Evolutionary conservation across 1,140 invertebrate genomes (phyloP), one percentile per base, ranked within the genome.

Genomic region (Melipona quadrifasciata): DNA sequence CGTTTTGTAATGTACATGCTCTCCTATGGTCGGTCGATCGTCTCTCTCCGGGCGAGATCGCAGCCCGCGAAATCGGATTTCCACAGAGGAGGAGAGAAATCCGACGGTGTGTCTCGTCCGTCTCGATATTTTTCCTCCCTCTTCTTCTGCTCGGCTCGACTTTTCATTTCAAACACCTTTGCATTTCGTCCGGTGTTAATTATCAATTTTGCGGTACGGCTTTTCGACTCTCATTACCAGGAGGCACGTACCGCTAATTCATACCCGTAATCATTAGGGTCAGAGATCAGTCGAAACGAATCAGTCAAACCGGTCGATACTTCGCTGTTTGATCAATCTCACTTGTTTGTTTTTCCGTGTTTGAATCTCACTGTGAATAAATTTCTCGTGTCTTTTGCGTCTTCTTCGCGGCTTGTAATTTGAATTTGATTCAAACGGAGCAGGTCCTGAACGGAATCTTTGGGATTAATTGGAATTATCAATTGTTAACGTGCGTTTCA

Each of bases 241-340:
- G 83, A 67, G 82, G 76, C 85, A 73, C 67, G 70, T 76, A 71
- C 73, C 86, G 84, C 80, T 92, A 92, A 92, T 92, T 91, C 90
- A 92, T 92, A 90, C 82, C 75, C 83, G 86, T 84, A 90, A 91
- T 91, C 90, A 74, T 82, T 74, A 81, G 51, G 89, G 88, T 90
- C 85, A 85, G 78, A 76, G 86, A 73, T 73, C 81, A 64, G 34
- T 4, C 79, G 39, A 65, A 57, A 58, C 74, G 47, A 82, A 80
- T 64, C 80, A 34, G 79, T 77, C 27, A 70, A 47, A 47, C 6
- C 39, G 39, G 39, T 5, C 57, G 34, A 12, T 67, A 85, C 57
- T 57, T 65, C 39, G 57, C 80, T 80, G 67, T 82, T 80, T 53
- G 27, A 12, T 24, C 5, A n/a, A 68, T 80, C 72, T 73, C 31